phyloP scores from a whole-genome alignment of 1,140 invertebrate genomes.

The Zophobas atratus region DNA sequence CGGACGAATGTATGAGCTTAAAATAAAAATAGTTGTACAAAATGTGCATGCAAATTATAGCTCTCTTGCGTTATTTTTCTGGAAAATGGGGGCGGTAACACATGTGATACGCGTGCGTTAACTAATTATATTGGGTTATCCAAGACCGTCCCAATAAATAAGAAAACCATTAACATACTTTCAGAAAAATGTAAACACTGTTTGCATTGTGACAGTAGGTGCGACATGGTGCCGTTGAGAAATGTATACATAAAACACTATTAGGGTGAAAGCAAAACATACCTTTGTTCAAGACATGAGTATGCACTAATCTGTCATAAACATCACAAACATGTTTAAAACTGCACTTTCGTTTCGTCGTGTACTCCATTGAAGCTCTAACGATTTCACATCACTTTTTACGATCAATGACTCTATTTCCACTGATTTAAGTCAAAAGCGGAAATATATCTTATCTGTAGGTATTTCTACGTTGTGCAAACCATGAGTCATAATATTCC shows the following conservation, averaged over 20 bases:
- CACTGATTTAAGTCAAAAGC: conserved; percentile 10
- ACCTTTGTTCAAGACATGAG: conserved; percentile 54
- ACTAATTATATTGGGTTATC: conserved; percentile 35
- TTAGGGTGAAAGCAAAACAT: conserved; percentile 13
- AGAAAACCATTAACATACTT: conserved; percentile 38
- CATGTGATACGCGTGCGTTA: conserved; percentile 1
- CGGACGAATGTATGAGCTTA: not conserved
- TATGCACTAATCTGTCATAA: conserved; percentile 51
- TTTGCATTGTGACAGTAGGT: not conserved
- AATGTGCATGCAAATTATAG: not conserved
- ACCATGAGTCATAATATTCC: conserved; percentile 26
- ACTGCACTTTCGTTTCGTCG: conserved; percentile 59
- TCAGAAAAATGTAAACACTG: conserved; percentile 25
- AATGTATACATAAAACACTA: no score
- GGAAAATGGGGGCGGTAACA: conserved; percentile 7
- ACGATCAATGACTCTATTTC: not conserved
- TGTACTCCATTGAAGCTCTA: conserved; percentile 32
- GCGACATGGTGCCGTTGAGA: no score
- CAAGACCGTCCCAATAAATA: conserved; percentile 35
- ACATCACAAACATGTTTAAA: conserved; percentile 52
- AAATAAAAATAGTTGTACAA: conserved; percentile 9
- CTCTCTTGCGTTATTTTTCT: not conserved
- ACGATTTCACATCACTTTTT: conserved; percentile 2
- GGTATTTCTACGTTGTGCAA: conserved; percentile 3
- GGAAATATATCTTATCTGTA: not conserved